phyloP scores from a whole-genome alignment of 2,113 vertebrate genomes.

The Centropus bengalensis region DNA sequence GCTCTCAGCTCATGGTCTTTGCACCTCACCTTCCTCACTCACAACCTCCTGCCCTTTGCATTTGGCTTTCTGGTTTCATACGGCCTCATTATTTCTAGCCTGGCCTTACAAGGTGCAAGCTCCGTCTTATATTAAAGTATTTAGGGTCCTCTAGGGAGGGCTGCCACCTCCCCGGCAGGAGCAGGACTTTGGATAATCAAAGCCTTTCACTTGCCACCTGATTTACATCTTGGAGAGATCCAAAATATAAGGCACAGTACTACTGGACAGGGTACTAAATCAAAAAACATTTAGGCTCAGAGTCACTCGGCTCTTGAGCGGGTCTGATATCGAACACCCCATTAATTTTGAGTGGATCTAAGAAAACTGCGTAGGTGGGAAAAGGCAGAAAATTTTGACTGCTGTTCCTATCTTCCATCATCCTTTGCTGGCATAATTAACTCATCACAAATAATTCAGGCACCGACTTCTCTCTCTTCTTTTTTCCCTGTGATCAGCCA shows the following conservation, averaged over 20 bases:
- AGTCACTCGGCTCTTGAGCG: background rate
- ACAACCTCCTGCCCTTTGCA: background rate
- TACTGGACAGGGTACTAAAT: background rate
- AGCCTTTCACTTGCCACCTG: background rate
- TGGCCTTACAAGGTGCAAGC: background rate
- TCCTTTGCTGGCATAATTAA: background rate
- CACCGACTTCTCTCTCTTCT: background rate
- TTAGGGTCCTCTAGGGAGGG: background rate
- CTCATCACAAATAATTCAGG: conserved; percentile 36
- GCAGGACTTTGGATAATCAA: background rate
- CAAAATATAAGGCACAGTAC: background rate
- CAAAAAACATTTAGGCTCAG: background rate
- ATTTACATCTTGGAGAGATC: background rate
- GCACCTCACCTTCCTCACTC: background rate
- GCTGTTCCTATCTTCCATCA: conserved; percentile 23
- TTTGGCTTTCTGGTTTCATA: background rate
- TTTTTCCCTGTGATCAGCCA: conserved; percentile 5
- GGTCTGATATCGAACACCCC: conserved; percentile 19
- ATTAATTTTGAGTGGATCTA: conserved; percentile 28
- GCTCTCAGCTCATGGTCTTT: background rate
- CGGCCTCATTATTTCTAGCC: background rate
- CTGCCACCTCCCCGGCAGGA: background rate
- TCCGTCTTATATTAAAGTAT: background rate
- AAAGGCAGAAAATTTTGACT: conserved; percentile 34
- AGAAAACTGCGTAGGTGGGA: background rate